Evolutionary conservation across 2,888 invertebrate genomes (phyloP), one percentile per base, ranked within the genome.

Genomic region (Fissipunctia ypsillon): DNA sequence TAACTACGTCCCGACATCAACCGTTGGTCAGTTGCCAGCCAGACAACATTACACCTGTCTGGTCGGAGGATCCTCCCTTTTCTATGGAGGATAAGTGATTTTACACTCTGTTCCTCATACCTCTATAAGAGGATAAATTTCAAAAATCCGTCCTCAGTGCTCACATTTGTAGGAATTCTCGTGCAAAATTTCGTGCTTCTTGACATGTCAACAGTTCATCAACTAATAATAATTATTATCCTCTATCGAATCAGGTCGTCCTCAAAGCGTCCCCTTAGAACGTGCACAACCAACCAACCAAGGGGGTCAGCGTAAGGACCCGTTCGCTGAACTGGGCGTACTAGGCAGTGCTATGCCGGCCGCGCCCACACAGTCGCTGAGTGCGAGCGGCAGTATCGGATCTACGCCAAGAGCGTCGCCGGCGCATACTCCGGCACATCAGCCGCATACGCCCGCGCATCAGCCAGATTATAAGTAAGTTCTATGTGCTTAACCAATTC

Each of bases 301-400:
- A 35, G 64, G 10, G 0, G 2, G 50, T 19, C 0, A 41, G 25
- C 90, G 95, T 80, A 94, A 94, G 83, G 98, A 98, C 92, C 98
- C 98, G 7, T 98, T 98, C 91, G 97, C 98, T 2, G 98, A 98
- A 89, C 96, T 98, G 43, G 97, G 97, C 67, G 87, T 92, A 19
- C 87, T 94, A 70, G 93, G 93, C 28, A 83, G 88, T 3, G 31
- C 50, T 0, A 14, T 57, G 66, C 56, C 67, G 16, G 87, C 88
- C 6, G 93, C 91, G 64, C 88, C 87, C 56, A 92, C 92, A 2
- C 91, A 92, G 22, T 50, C 78, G 0, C 59, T 60, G 10, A 67
- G 78, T 16, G 79, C 81, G 52, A 14, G 61, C 81, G 60, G 75
- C 80, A 69, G 90, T 69, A 31, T 43, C 59, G 60, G 64, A 67